Conservation (phyloP, 2,888 invertebrate genomes). For the Drosophila pseudotakahashii region DNA sequence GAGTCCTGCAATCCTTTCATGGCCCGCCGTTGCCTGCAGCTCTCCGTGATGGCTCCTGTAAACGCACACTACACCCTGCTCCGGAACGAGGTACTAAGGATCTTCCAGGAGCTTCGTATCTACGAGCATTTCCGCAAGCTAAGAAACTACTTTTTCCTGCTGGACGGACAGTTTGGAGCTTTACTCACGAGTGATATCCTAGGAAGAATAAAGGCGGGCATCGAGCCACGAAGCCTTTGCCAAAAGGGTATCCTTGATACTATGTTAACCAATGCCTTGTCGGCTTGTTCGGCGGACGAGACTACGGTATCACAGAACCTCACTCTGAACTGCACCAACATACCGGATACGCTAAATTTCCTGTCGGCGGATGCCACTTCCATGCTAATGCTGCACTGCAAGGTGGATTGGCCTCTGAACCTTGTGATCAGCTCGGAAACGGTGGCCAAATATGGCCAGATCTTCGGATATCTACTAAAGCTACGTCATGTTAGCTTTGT, state of each 20-base stretch:
- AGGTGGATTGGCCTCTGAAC: slow-evolving; percentile 91
- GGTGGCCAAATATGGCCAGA: slow-evolving; percentile 88
- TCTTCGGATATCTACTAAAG: slow-evolving; percentile 91
- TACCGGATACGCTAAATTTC: slow-evolving; percentile 87
- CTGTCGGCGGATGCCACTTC: slow-evolving; percentile 88
- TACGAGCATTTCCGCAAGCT: slow-evolving; percentile 90
- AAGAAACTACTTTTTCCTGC: slow-evolving; percentile 91
- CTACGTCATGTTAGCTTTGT: slow-evolving; percentile 91
- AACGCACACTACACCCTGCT: slow-evolving; percentile 89
- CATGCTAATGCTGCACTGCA: slow-evolving; percentile 89
- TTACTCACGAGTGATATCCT: slow-evolving; percentile 90
- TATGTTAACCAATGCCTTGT: slow-evolving; percentile 89
- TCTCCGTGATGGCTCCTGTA: slow-evolving; percentile 89
- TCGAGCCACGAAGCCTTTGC: slow-evolving; percentile 88
- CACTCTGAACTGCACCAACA: slow-evolving; percentile 85
- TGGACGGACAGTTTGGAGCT: slow-evolving; percentile 92
- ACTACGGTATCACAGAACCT: slow-evolving; percentile 83
- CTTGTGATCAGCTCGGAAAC: slow-evolving; percentile 90
- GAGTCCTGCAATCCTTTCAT: slow-evolving; percentile 41
- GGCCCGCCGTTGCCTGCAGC: slow-evolving; percentile 86
- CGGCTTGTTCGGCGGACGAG: slow-evolving; percentile 86
- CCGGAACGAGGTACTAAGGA: slow-evolving; percentile 89
- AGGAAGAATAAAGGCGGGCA: slow-evolving; percentile 87
- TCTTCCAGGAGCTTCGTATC: slow-evolving; percentile 87
- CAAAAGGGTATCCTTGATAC: slow-evolving; percentile 89